Conservation (phyloP, 2,888 invertebrate genomes). For the Polia nebulosa region DNA sequence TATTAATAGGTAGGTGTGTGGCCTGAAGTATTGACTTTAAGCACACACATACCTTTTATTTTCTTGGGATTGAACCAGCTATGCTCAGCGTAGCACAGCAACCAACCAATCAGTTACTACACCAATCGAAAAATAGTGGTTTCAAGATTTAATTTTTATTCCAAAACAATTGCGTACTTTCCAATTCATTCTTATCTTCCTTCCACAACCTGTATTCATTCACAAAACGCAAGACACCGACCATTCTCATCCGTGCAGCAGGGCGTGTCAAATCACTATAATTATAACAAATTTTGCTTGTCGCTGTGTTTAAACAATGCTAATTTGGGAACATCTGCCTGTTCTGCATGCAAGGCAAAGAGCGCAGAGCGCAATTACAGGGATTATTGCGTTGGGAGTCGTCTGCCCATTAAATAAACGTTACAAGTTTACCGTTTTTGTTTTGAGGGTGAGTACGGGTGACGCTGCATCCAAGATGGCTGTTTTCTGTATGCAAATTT, state of each 20-base stretch:
- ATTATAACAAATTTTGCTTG: slow-evolving; percentile 82
- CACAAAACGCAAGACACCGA: slow-evolving; percentile 22
- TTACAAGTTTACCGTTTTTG: slow-evolving; percentile 83
- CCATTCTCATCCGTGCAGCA: slow-evolving; percentile 38
- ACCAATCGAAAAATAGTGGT: too few species aligned
- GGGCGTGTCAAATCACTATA: slow-evolving; percentile 68
- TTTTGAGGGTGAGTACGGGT: slow-evolving; percentile 68
- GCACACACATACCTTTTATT: too few species aligned
- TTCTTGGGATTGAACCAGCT: too few species aligned
- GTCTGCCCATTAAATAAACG: slow-evolving; percentile 85
- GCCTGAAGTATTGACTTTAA: too few species aligned
- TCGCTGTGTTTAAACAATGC: slow-evolving; percentile 80
- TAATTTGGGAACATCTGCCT: slow-evolving; percentile 85
- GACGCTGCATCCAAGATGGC: slow-evolving; percentile 63
- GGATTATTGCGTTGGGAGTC: slow-evolving; percentile 84
- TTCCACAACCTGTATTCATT: slow-evolving; percentile 52
- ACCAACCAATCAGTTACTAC: too few species aligned
- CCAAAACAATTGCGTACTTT: too few species aligned
- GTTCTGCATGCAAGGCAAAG: slow-evolving; percentile 83
- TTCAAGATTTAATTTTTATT: too few species aligned
- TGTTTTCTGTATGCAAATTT: slow-evolving; percentile 62
- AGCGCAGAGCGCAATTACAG: slow-evolving; percentile 81
- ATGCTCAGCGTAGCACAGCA: too few species aligned
- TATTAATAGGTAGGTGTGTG: too few species aligned
- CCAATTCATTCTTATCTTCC: background rate